phyloP scores from a whole-genome alignment of 2,797 vertebrate species.

The Crenuchus spilurus region DNA sequence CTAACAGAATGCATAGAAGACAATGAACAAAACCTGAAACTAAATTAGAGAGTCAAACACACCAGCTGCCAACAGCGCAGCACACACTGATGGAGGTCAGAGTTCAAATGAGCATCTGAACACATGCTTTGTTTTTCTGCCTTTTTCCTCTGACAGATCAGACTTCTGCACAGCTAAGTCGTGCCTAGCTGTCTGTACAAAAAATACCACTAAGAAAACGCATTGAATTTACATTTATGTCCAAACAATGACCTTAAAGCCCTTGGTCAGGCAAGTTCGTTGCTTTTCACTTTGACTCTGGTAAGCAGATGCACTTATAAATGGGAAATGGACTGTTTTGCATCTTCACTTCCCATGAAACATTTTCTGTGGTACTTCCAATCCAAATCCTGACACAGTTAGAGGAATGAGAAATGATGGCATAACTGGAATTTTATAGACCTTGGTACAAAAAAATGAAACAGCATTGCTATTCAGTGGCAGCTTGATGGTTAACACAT shows the following conservation, averaged over 20 bases:
- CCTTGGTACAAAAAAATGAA: too few relatives aligned
- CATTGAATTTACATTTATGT: constrained; percentile 39
- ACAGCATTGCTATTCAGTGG: too few relatives aligned
- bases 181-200: not conserved
- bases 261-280: constrained; percentile 7
- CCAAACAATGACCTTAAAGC: constrained; percentile 36
- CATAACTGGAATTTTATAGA: too few relatives aligned
- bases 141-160: constrained; percentile 50
- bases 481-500: too few relatives aligned
- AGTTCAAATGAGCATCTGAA: constrained; percentile 53
- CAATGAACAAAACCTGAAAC: constrained; percentile 44
- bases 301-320: not conserved
- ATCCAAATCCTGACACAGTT: too few relatives aligned
- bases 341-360: not conserved
- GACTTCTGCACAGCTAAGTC: constrained; percentile 13
- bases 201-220: constrained; percentile 15
- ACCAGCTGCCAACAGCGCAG: constrained; percentile 52
- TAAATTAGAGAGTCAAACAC: constrained; percentile 45
- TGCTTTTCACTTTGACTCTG: not conserved
- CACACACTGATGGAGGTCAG: constrained; percentile 43
- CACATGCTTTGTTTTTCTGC: constrained; percentile 25
- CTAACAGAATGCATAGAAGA: constrained; percentile 23
- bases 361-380: not conserved
- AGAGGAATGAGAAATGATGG: too few relatives aligned
- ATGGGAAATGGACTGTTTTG: not conserved